Base-by-base conservation (phyloP, 2,797 vertebrate species). In the Euthynnus affinis region DNA sequence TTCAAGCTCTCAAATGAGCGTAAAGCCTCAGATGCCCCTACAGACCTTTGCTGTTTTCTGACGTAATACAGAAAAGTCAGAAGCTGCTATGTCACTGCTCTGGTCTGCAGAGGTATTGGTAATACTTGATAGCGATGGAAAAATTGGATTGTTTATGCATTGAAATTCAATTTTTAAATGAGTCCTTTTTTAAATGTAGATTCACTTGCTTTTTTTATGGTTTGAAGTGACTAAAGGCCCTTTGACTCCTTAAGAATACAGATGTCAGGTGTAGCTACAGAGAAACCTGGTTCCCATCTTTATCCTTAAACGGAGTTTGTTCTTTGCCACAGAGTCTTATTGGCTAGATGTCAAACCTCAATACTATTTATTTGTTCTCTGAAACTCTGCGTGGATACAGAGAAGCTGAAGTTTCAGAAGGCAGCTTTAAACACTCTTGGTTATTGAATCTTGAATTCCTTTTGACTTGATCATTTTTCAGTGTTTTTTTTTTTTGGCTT, bases 331-430 rank as follows among this genome's bases (percentile, higher is more conserved):
- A 63, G 92, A 91, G 93, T 95, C 94, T 95, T 94, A 91, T 95
- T 96, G 96, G 94, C 95, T 95, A 72, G 49, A 70, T 86, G 81
- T 85, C 68, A 40, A 88, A 88, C 84, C 75, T 80, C 76, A 91
- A 90, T 87, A 94, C 91, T 96, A 96, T 96, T 96, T 96, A 96
- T 98, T 98, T 97, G 96, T 97, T 96, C 94, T 97, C 96, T 96
- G 95, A 90, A 96, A 93, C 89, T 71, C 67, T 78, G 96, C 75
- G 96, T 97, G 94, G 96, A 96, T 98, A 97, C 97, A 97, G 97
- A 97, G 96, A 96, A 97, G 96, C 95, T 83, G 91, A 91, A 59
- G 82, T 87, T 94, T 95, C 95, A 96, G 96, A 96, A 81, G 93
- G 96, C 96, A 96, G 96, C 95, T 96, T 93, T 91, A 95, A 93